Conservation (phyloP, 1,140 invertebrate species). For the Drosophila neocordata region DNA sequence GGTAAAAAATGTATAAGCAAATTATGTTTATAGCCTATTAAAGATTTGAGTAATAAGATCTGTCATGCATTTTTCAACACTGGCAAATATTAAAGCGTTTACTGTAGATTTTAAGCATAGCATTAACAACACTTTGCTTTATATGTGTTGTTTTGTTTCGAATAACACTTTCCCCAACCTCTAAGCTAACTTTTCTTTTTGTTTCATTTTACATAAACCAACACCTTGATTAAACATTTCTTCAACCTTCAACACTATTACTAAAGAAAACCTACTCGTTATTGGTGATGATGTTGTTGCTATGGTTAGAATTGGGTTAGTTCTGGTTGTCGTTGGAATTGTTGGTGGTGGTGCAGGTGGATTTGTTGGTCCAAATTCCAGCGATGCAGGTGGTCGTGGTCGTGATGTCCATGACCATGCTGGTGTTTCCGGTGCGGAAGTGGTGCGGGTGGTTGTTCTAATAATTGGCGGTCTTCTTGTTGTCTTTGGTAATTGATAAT, state of each 20-base stretch:
- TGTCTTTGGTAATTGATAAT: slow-evolving; percentile 31
- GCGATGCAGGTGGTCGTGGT: slow-evolving; percentile 1
- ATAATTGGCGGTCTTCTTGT: slow-evolving; percentile 17
- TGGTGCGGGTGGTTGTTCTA: slow-evolving; percentile 14
- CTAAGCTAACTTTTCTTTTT: background rate
- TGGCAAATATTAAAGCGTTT: background rate
- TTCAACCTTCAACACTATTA: slow-evolving; percentile 7
- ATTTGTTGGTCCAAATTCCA: slow-evolving; percentile 22
- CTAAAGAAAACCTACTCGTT: slow-evolving; percentile 58
- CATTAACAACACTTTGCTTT: too few species aligned
- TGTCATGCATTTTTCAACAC: background rate
- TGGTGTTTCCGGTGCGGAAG: slow-evolving; percentile 7
- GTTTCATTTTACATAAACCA: background rate
- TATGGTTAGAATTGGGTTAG: slow-evolving; percentile 62
- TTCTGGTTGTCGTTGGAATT: slow-evolving; percentile 39
- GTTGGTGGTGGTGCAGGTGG: slow-evolving; percentile 2
- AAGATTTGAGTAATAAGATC: too few species aligned
- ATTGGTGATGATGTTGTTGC: slow-evolving; percentile 19
- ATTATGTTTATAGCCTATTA: too few species aligned
- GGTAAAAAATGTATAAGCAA: background rate
- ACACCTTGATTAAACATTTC: slow-evolving; percentile 14
- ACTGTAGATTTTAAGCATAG: too few species aligned
- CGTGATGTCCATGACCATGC: slow-evolving; percentile 4
- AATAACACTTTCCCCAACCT: background rate
- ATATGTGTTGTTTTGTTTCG: too few species aligned